Percentiles rank a stretch among this genome's conserved stretches.
Evolutionary conservation across 2,113 vertebrate species (phyloP).

Genomic region (Chelonoidis abingdonii): DNA sequence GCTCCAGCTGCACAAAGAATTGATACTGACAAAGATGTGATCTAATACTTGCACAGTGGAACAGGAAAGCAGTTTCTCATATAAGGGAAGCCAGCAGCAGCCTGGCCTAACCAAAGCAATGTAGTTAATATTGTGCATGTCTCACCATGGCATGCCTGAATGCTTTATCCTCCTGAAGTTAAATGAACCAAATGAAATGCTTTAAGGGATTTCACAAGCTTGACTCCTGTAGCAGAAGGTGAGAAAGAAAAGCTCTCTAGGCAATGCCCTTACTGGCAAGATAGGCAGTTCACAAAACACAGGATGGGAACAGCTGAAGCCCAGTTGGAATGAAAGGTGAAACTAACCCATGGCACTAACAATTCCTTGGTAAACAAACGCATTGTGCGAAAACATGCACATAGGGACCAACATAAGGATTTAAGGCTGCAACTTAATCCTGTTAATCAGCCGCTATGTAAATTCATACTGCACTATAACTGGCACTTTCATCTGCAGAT

Average conservation of each 20-base stretch:
- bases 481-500: not conserved
- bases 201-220: not conserved
- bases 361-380: too few species aligned
- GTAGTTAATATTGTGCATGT: not conserved
- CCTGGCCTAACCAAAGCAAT: not conserved
- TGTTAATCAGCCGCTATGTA: not conserved
- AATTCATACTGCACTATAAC: not conserved
- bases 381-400: too few species aligned
- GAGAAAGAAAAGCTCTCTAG: not conserved
- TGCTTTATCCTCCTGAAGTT: not conserved
- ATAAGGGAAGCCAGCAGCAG: fast-evolving
- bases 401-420: not conserved
- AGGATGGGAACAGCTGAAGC: not conserved
- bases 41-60: fast-evolving
- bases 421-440: not conserved
- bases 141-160: not conserved
- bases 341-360: too few species aligned
- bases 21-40: not conserved
- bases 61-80: not conserved
- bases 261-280: fast-evolving
- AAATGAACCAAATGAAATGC: not conserved
- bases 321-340: not conserved
- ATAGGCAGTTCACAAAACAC: not conserved
- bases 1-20: not conserved
- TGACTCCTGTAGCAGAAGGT: not conserved